These are phyloP conservation scores for Pantherophis guttatus DNA, from an alignment of 2,113 vertebrate genomes.

Conservation along the genomic window DNA sequence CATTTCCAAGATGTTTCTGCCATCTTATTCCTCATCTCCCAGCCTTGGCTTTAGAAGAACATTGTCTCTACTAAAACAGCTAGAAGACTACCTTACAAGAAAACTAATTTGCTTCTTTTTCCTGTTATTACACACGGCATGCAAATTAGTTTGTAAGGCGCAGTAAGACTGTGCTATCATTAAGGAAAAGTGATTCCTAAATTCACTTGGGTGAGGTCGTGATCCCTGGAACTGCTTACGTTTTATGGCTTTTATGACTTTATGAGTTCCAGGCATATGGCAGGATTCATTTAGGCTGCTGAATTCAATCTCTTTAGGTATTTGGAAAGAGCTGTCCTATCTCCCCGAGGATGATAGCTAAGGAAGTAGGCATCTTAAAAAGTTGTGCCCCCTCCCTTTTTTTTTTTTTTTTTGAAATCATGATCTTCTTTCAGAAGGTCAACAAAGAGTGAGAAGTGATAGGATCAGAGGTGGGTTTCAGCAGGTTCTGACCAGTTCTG, in stretches of 20 bases:
- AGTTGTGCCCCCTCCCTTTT: neutral
- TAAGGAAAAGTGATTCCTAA: constrained; percentile 51
- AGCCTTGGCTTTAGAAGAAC: constrained; percentile 61
- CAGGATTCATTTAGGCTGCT: neutral
- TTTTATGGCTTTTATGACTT: neutral
- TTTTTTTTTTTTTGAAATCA: neutral
- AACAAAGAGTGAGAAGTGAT: neutral
- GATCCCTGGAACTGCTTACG: accelerated
- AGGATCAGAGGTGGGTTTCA: neutral
- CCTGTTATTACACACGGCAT: constrained; percentile 76
- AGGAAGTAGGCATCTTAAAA: neutral
- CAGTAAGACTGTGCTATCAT: constrained; percentile 61
- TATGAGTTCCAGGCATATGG: neutral
- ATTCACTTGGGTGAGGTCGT: neutral
- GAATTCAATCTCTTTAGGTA: neutral
- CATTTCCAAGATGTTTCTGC: constrained; percentile 61
- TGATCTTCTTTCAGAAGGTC: neutral
- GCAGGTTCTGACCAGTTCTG: too few relatives aligned
- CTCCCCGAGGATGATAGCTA: neutral
- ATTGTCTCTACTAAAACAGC: constrained; percentile 75
- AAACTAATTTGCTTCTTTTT: constrained; percentile 69
- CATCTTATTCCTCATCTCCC: neutral
- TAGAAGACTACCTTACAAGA: constrained; percentile 75
- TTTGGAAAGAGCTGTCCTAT: neutral
- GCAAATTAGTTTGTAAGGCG: constrained; percentile 71